These are phyloP conservation scores for Bombylius discolor DNA, from an alignment of 2,888 invertebrate species.

Conservation along the genomic window DNA sequence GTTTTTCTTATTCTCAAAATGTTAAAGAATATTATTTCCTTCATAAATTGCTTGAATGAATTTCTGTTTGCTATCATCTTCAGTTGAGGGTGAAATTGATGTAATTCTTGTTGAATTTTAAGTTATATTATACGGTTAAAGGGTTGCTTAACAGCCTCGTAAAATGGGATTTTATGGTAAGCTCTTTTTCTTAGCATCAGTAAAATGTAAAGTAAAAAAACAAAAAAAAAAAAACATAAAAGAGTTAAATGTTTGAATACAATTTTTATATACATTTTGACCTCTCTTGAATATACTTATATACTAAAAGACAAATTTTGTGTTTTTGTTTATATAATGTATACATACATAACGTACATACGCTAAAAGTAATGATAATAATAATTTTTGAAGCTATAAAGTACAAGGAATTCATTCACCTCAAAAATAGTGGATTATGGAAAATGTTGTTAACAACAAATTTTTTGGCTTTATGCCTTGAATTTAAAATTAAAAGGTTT, in stretches of 20 bases:
- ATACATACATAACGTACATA: too few relatives aligned
- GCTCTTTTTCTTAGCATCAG: background rate
- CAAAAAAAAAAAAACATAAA: background rate
- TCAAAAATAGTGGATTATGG: background rate
- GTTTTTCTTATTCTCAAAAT: background rate
- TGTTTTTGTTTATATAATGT: background rate
- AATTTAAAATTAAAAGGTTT: background rate
- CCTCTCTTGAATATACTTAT: too few relatives aligned
- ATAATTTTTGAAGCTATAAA: too few relatives aligned
- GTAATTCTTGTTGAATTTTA: background rate
- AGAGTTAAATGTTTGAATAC: background rate
- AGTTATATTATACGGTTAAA: background rate
- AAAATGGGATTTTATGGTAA: constrained; percentile 1
- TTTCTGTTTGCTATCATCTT: background rate
- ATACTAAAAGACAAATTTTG: too few relatives aligned
- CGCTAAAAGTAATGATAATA: too few relatives aligned
- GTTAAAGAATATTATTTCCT: background rate
- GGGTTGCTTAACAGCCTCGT: constrained; percentile 3
- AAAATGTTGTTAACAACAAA: background rate
- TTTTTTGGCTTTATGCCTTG: background rate
- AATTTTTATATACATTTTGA: too few relatives aligned
- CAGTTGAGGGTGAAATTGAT: constrained; percentile 3
- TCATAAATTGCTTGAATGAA: constrained; percentile 1
- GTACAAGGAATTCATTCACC: too few relatives aligned
- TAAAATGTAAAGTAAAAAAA: background rate